These are phyloP conservation scores for Drosophila arizonae DNA, from an alignment of 1,140 invertebrate genomes.

Conservation along the genomic window DNA sequence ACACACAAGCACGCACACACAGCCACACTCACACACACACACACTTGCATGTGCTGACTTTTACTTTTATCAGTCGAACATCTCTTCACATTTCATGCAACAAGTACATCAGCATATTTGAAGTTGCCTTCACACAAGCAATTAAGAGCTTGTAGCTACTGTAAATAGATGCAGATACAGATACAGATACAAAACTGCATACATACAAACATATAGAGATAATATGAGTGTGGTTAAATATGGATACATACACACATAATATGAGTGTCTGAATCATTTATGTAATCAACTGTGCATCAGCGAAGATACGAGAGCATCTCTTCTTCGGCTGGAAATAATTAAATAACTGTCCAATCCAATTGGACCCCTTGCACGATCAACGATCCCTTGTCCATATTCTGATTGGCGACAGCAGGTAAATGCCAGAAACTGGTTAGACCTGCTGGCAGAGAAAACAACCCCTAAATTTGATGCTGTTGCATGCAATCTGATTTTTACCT, in stretches of 20 bases:
- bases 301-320: slow-evolving; percentile 5
- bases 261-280: slow-evolving; percentile 6
- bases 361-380: slow-evolving; percentile 30
- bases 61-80: slow-evolving; percentile 42
- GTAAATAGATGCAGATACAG: slow-evolving; percentile 33
- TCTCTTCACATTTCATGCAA: slow-evolving; percentile 39
- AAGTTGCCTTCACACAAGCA: slow-evolving; percentile 34
- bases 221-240: background rate
- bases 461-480: slow-evolving; percentile 40
- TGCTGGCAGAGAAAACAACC: slow-evolving; percentile 44
- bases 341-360: slow-evolving; percentile 50
- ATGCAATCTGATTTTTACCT: slow-evolving; percentile 42
- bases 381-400: background rate
- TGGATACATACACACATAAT: slow-evolving; percentile 1
- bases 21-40: slow-evolving; percentile 10
- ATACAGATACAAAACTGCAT: background rate
- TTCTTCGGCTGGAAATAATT: slow-evolving; percentile 24
- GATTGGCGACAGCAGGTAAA: slow-evolving; percentile 17
- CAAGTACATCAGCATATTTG: slow-evolving; percentile 28
- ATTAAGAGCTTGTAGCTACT: slow-evolving; percentile 51
- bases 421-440: slow-evolving; percentile 60
- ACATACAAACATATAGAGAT: slow-evolving; percentile 3
- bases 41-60: slow-evolving; percentile 28
- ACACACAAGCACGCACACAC: slow-evolving; percentile 16
- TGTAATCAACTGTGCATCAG: slow-evolving; percentile 19